phyloP scores from a whole-genome alignment of 1,140 invertebrate genomes.

The Bombus terrestris region DNA sequence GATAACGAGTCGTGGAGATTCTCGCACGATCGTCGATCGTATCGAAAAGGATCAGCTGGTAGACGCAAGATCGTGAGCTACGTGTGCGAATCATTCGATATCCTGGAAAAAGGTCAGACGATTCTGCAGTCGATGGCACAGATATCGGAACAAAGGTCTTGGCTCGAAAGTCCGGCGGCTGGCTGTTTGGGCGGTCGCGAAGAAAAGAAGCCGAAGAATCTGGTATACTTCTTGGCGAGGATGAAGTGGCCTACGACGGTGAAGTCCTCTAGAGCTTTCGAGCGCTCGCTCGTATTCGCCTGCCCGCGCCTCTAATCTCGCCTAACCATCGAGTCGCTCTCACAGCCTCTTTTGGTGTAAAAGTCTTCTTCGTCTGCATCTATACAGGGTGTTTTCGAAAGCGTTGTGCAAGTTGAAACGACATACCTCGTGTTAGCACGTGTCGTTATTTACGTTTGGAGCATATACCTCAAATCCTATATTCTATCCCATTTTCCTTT shows the following conservation, averaged over 20 bases:
- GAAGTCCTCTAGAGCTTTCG: constrained; percentile 77
- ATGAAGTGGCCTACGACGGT: constrained; percentile 73
- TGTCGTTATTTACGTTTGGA: too few relatives aligned
- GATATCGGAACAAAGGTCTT: constrained; percentile 71
- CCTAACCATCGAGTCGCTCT: constrained; percentile 43
- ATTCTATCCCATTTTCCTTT: too few relatives aligned
- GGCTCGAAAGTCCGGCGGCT: constrained; percentile 59
- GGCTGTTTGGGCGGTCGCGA: constrained; percentile 64
- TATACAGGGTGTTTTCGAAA: too few relatives aligned
- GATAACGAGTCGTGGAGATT: not conserved
- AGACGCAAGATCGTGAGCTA: too few relatives aligned
- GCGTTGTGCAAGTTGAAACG: too few relatives aligned
- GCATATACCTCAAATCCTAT: too few relatives aligned
- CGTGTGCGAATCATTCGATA: not conserved
- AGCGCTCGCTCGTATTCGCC: constrained; percentile 30
- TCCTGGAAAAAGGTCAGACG: constrained; percentile 34
- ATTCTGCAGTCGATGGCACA: constrained; percentile 13
- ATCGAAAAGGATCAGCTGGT: not conserved
- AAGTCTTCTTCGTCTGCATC: constrained; percentile 11
- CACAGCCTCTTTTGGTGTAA: constrained; percentile 4
- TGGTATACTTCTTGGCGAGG: constrained; percentile 74
- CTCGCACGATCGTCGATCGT: too few relatives aligned
- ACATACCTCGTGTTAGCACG: too few relatives aligned
- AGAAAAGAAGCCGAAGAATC: constrained; percentile 71
- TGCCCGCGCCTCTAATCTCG: constrained; percentile 47